Evolutionary conservation across 1,140 invertebrate species (phyloP).

Genomic region (Pogonomyrmex barbatus): DNA sequence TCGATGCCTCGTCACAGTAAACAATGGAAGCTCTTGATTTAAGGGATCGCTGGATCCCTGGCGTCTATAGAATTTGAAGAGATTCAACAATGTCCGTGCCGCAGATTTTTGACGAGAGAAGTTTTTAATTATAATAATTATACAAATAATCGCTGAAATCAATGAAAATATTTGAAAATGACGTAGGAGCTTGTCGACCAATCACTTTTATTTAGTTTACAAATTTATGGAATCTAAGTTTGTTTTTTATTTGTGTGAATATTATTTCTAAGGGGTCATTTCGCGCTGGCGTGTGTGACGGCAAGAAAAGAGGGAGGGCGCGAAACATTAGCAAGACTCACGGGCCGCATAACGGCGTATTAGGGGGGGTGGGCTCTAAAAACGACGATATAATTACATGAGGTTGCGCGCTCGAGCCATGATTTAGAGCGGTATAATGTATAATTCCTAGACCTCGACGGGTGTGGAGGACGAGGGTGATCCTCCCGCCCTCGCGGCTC

Average conservation of each 20-base stretch:
- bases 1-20: not conserved
- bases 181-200: not conserved
- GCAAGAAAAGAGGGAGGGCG: not conserved
- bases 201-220: not conserved
- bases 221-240: not conserved
- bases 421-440: constrained; percentile 75
- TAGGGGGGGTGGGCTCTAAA: constrained; percentile 70
- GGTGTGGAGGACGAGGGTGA: constrained; percentile 4
- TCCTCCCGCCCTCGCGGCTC: constrained; percentile 25
- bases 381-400: constrained; percentile 78
- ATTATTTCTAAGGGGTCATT: not conserved
- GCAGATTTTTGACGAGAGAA: not conserved
- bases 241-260: not conserved
- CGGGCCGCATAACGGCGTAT: constrained; percentile 59
- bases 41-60: not conserved
- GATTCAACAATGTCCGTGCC: not conserved
- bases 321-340: constrained; percentile 64
- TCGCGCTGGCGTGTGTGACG: not conserved
- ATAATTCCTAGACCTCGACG: constrained; percentile 70
- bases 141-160: not conserved
- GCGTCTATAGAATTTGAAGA: not conserved
- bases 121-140: not conserved
- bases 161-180: not conserved
- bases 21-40: not conserved
- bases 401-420: constrained; percentile 65